phyloP scores from a whole-genome alignment of 2,113 vertebrate species.

The Siphamia tubifer region DNA sequence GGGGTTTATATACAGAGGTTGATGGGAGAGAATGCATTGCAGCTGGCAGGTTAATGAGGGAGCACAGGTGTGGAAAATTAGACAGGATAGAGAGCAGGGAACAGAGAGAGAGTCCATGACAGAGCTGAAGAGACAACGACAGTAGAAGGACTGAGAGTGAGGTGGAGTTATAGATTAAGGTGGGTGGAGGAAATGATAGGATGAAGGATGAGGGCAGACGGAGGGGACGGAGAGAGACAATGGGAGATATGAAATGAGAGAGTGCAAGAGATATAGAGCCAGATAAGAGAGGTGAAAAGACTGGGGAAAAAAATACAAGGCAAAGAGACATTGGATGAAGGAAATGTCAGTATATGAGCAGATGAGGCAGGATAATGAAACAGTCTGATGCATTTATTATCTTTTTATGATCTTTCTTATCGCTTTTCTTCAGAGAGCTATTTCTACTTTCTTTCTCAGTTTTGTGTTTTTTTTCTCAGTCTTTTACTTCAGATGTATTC shows the following conservation, averaged over 20 bases:
- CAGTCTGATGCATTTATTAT: too few species aligned
- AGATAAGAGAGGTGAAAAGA: background rate
- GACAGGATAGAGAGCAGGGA: too few species aligned
- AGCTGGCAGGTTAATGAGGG: too few species aligned
- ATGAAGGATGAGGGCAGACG: constrained; percentile 25
- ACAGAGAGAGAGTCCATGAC: too few species aligned
- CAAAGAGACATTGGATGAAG: background rate
- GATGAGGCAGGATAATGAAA: constrained; percentile 36
- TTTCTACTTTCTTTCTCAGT: background rate
- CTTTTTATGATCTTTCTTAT: background rate
- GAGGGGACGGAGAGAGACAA: background rate
- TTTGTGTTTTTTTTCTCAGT: background rate
- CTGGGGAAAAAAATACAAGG: background rate
- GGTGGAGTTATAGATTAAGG: constrained; percentile 30
- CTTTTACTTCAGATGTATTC: constrained; percentile 5
- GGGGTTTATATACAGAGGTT: too few species aligned
- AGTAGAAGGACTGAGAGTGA: background rate
- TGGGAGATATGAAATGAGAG: constrained; percentile 17
- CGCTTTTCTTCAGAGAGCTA: constrained; percentile 10
- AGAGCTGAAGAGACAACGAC: background rate
- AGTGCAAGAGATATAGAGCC: background rate
- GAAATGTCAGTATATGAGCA: background rate
- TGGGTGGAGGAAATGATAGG: constrained; percentile 43
- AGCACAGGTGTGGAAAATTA: too few species aligned
- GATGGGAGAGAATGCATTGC: too few species aligned